phyloP scores from a whole-genome alignment of 64 coral and sea anemone genomes.

The Platygyra sinensis region DNA sequence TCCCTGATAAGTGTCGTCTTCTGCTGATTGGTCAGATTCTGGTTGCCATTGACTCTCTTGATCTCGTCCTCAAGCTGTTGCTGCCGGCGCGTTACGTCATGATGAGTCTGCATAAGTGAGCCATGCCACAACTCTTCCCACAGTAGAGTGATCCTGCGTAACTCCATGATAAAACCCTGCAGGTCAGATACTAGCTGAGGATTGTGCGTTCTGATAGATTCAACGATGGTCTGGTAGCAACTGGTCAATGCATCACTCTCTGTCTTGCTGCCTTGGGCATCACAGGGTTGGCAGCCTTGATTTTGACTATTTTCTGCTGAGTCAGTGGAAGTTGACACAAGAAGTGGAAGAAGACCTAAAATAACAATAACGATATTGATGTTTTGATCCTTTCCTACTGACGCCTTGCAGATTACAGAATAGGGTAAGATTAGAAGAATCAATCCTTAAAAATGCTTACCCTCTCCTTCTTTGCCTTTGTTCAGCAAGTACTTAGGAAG shows the following conservation, averaged over 20 bases:
- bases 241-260: constrained; percentile 77
- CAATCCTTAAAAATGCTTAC: constrained; percentile 4
- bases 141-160: constrained; percentile 85
- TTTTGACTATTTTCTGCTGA: constrained; percentile 38
- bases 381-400: too few species aligned
- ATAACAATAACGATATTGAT: background rate
- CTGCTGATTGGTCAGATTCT: constrained; percentile 80
- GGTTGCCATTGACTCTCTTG: constrained; percentile 87
- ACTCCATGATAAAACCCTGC: constrained; percentile 88
- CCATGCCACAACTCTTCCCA: constrained; percentile 99
- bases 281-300: constrained; percentile 9
- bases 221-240: constrained; percentile 90
- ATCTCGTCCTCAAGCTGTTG: constrained; percentile 96
- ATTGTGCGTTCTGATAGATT: constrained; percentile 79
- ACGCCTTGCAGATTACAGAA: too few species aligned
- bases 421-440: too few species aligned
- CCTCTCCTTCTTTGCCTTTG: constrained; percentile 76
- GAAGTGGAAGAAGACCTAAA: constrained; percentile 58
- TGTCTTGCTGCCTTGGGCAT: constrained; percentile 20
- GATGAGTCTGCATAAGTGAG: constrained; percentile 92
- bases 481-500: constrained; percentile 68
- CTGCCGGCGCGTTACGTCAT: constrained; percentile 87
- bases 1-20: constrained; percentile 85
- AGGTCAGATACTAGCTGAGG: constrained; percentile 84
- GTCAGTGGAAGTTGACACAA: constrained; percentile 44